Evolutionary conservation across 2,113 vertebrate species (phyloP).

Genomic region (Archilochus colubris): DNA sequence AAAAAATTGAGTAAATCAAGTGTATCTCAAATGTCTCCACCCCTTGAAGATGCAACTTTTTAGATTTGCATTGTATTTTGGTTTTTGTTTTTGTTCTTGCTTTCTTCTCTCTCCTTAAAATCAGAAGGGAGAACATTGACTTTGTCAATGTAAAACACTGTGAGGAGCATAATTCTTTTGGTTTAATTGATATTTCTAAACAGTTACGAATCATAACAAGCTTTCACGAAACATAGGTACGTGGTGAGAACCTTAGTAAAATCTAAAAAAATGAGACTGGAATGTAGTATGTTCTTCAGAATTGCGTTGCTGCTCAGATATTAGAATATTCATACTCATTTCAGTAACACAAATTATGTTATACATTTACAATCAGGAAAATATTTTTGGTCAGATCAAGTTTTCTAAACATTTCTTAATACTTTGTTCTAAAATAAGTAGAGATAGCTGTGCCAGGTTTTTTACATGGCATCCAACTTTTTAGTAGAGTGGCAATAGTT

Average conservation of each 20-base stretch:
- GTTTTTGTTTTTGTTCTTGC: background rate
- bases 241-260: background rate
- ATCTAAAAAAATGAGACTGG: background rate
- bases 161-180: background rate
- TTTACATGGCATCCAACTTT: background rate
- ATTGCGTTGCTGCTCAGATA: background rate
- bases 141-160: background rate
- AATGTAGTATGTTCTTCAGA: background rate
- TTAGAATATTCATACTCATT: background rate
- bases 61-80: too few relatives aligned
- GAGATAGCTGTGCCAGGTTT: background rate
- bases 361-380: background rate
- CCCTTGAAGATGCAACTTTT: background rate
- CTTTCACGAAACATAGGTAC: background rate
- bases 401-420: background rate
- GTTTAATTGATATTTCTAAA: conserved; percentile 10
- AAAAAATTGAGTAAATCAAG: conserved; percentile 71
- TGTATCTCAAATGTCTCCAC: conserved; percentile 41
- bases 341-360: background rate
- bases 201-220: background rate
- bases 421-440: background rate
- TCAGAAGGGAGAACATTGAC: background rate
- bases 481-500: background rate
- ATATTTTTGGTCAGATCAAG: background rate
- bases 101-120: background rate